Conservation (phyloP, 2,888 invertebrate genomes). For the Hartigia nigra region DNA sequence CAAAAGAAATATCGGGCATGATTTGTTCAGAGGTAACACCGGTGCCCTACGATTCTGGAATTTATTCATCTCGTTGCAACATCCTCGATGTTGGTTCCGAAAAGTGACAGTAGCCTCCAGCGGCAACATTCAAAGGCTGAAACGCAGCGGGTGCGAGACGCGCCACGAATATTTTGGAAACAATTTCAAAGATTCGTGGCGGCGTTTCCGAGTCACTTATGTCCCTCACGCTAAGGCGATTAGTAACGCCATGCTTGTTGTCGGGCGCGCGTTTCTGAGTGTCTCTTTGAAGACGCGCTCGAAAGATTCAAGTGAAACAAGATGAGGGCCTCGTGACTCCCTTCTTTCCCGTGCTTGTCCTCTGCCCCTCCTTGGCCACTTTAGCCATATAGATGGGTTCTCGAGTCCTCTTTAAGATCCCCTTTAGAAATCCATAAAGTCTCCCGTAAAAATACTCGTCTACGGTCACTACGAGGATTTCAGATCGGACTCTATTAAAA, state of each 20-base stretch:
- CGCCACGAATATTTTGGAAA: slow-evolving; percentile 8
- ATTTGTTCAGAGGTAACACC: neutral
- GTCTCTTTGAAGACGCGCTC: slow-evolving; percentile 1
- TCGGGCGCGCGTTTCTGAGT: neutral
- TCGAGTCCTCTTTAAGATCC: neutral
- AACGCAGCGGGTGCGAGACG: neutral
- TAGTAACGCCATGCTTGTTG: slow-evolving; percentile 7
- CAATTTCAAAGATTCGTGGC: neutral
- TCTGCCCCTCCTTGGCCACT: neutral
- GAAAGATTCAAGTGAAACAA: slow-evolving; percentile 10
- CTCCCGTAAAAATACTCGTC: neutral
- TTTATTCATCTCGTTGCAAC: slow-evolving; percentile 20
- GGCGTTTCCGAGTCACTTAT: slow-evolving; percentile 8
- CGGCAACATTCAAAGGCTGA: slow-evolving; percentile 15
- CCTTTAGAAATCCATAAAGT: neutral
- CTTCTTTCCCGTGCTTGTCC: slow-evolving; percentile 5
- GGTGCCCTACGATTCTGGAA: neutral
- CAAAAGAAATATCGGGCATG: neutral
- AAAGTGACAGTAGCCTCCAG: slow-evolving; percentile 19
- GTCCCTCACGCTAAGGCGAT: slow-evolving; percentile 7
- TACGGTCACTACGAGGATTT: neutral
- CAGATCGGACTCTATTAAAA: neutral
- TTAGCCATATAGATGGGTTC: neutral
- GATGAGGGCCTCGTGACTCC: slow-evolving; percentile 31
- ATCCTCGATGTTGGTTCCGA: slow-evolving; percentile 17